Evolutionary conservation across 2,888 invertebrate species (phyloP).

Genomic region (Altica lythri): DNA sequence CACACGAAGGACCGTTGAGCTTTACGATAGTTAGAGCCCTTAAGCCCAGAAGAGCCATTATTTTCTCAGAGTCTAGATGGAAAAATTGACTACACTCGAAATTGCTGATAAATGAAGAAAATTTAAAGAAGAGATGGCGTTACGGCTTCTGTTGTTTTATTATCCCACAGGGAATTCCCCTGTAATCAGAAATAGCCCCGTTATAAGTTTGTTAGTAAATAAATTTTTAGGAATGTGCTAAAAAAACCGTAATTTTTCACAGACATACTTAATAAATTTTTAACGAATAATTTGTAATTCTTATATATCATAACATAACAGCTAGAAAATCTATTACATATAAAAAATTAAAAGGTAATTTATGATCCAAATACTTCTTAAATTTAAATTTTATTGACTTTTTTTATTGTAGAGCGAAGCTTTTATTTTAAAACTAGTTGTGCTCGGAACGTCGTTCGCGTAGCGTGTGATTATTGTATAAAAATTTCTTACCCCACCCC

Average conservation of each 20-base stretch:
- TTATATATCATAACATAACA: no score
- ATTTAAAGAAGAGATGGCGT: conserved; percentile 14
- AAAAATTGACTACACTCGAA: conserved; percentile 41
- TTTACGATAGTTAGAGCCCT: conserved; percentile 12
- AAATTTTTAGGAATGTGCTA: background rate
- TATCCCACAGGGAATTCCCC: conserved; percentile 2
- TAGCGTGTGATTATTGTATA: no score
- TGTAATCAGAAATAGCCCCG: conserved; percentile 8
- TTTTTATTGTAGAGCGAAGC: no score
- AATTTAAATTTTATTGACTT: no score
- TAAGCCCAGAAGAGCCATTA: conserved; percentile 40
- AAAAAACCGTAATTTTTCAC: background rate
- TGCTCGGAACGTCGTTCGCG: no score
- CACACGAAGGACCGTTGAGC: background rate
- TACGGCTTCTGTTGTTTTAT: conserved; percentile 13
- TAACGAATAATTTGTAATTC: no score
- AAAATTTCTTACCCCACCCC: no score
- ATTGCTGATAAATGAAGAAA: conserved; percentile 31
- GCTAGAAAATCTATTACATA: background rate
- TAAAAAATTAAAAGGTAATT: background rate
- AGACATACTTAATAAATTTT: background rate
- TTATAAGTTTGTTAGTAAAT: background rate
- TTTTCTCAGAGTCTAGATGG: conserved; percentile 36
- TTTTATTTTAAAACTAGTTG: no score
- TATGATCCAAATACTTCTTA: background rate